phyloP scores from a whole-genome alignment of 2,113 vertebrate species.

The Elephas maximus region DNA sequence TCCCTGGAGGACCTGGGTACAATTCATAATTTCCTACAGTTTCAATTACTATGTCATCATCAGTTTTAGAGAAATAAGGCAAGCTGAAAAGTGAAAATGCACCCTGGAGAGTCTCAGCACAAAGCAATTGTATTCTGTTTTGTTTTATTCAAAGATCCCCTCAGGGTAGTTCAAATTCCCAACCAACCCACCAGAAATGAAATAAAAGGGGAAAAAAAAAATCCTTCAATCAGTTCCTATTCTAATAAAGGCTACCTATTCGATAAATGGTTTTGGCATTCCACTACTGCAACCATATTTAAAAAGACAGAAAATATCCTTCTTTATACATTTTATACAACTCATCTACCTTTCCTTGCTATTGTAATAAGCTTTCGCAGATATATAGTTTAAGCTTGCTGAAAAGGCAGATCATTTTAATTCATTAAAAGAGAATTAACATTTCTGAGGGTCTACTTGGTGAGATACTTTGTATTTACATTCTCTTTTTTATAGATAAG shows the following conservation, averaged over 20 bases:
- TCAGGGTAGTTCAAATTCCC: conserved; percentile 73
- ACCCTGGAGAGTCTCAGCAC: conserved; percentile 72
- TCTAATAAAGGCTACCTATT: conserved; percentile 74
- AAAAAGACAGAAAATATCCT: conserved; percentile 64
- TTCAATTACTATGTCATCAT: conserved; percentile 87
- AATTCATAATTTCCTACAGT: conserved; percentile 78
- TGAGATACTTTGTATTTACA: conserved; percentile 27
- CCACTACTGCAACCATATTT: conserved; percentile 75
- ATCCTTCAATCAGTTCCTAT: conserved; percentile 56
- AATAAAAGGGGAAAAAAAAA: conserved; percentile 42
- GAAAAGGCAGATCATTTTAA: conserved; percentile 68
- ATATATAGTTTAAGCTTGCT: conserved; percentile 56
- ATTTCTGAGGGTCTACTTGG: conserved; percentile 18
- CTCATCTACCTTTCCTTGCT: conserved; percentile 57
- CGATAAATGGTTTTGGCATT: conserved; percentile 69
- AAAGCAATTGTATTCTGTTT: conserved; percentile 86
- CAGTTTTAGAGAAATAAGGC: conserved; percentile 69
- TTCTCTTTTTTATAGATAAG: conserved; percentile 11
- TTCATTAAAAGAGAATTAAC: conserved; percentile 56
- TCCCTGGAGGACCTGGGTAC: conserved; percentile 68
- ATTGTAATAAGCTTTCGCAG: conserved; percentile 51
- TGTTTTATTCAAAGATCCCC: conserved; percentile 77
- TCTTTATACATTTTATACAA: conserved; percentile 53
- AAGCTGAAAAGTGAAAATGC: conserved; percentile 71
- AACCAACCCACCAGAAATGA: conserved; percentile 80